Conservation (phyloP, 1,140 invertebrate species). For the Anagrus nilaparvatae region DNA sequence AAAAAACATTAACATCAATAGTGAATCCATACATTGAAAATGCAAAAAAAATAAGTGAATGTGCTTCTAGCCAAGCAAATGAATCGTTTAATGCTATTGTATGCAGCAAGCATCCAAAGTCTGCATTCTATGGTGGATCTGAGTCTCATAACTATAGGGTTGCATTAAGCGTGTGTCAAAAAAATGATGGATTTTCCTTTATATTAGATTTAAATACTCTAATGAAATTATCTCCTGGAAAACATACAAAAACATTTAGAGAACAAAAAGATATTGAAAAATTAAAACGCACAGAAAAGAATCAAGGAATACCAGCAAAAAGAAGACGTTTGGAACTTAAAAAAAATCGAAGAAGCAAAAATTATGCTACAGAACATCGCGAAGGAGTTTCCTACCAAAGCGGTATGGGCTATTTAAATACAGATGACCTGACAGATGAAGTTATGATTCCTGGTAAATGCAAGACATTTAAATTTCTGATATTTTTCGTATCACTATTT, state of each 20-base stretch:
- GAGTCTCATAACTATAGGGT: constrained; percentile 15
- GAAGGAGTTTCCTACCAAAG: constrained; percentile 15
- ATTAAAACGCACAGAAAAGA: too few relatives aligned
- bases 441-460: constrained; percentile 2
- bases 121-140: constrained; percentile 14
- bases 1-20: constrained; percentile 3
- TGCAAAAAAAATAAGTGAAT: constrained; percentile 10
- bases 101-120: constrained; percentile 15
- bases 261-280: constrained; percentile 6
- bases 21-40: constrained; percentile 7
- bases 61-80: constrained; percentile 17
- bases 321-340: constrained; percentile 6
- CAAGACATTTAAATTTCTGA: too few relatives aligned
- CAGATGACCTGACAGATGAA: constrained; percentile 9
- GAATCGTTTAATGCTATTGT: constrained; percentile 18
- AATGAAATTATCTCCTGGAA: constrained; percentile 9
- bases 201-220: constrained; percentile 6
- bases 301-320: constrained; percentile 3
- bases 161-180: constrained; percentile 14
- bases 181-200: constrained; percentile 14
- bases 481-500: background rate
- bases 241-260: constrained; percentile 9
- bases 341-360: constrained; percentile 11
- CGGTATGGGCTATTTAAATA: constrained; percentile 2
- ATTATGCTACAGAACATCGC: background rate